Percentiles rank a stretch among this genome's conserved stretches.
phyloP scores from a whole-genome alignment of 2,113 vertebrate species.

The Sakesphorus luctuosus region DNA sequence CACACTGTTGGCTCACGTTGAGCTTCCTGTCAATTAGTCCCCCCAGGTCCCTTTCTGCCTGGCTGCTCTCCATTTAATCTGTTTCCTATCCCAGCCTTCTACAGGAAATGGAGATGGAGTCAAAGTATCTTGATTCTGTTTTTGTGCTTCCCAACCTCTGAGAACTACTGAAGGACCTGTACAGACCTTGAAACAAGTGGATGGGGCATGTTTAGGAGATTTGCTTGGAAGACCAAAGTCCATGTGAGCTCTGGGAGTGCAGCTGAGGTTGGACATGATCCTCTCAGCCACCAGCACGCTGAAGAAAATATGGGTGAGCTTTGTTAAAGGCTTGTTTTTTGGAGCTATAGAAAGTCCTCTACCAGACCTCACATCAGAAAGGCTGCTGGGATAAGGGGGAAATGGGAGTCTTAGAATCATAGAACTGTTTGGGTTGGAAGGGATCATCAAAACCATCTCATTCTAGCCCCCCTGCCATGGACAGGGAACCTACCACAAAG shows the following conservation, averaged over 20 bases:
- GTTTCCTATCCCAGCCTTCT: constrained; percentile 19
- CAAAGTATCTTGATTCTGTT: constrained; percentile 14
- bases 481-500: neutral
- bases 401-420: neutral
- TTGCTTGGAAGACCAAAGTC: neutral
- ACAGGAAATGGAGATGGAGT: constrained; percentile 37
- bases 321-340: neutral
- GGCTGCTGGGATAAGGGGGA: neutral
- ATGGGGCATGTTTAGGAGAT: neutral
- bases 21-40: no score
- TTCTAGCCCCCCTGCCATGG: neutral
- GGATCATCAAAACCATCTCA: neutral
- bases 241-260: neutral
- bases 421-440: neutral
- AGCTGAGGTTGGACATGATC: neutral
- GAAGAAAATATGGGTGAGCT: neutral
- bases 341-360: neutral
- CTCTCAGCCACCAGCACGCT: neutral
- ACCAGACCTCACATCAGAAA: neutral
- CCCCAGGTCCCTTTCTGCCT: no score
- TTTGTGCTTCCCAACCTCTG: constrained; percentile 8
- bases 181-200: neutral
- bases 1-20: no score
- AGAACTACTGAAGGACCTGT: neutral
- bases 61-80: constrained; percentile 26